phyloP scores from a whole-genome alignment of 2,888 invertebrate genomes.

The Cylloceria caligata region DNA sequence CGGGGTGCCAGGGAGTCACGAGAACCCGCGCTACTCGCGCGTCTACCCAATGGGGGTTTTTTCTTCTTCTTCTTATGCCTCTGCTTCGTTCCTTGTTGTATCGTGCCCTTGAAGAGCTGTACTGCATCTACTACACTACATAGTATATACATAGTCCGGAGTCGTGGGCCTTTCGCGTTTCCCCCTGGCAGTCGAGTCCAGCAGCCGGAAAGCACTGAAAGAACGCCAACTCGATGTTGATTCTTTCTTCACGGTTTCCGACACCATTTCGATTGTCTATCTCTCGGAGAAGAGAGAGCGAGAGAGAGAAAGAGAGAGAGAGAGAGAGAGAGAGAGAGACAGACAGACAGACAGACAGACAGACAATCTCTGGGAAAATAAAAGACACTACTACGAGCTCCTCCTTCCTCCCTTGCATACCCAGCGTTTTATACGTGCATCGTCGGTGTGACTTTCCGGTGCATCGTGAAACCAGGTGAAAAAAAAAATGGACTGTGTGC shows the following conservation, averaged over 20 bases:
- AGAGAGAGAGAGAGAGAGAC: too few species aligned
- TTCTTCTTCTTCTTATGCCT: slow-evolving; percentile 59
- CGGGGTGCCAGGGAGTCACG: slow-evolving; percentile 40
- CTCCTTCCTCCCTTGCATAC: slow-evolving; percentile 23
- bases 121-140: slow-evolving; percentile 47
- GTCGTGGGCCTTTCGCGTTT: slow-evolving; percentile 28
- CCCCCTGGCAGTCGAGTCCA: slow-evolving; percentile 35
- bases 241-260: slow-evolving; percentile 51
- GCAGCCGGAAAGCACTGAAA: slow-evolving; percentile 54
- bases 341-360: too few species aligned
- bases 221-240: slow-evolving; percentile 3
- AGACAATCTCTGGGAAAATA: slow-evolving; percentile 59
- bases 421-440: slow-evolving; percentile 35
- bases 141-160: slow-evolving; percentile 24
- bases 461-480: slow-evolving; percentile 54
- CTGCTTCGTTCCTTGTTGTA: slow-evolving; percentile 57
- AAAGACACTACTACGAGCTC: slow-evolving; percentile 5
- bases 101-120: slow-evolving; percentile 62
- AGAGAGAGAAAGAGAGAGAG: slow-evolving; percentile 44
- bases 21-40: slow-evolving; percentile 30
- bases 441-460: slow-evolving; percentile 24
- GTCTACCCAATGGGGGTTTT: slow-evolving; percentile 70
- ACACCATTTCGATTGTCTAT: slow-evolving; percentile 36
- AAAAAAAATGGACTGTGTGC: slow-evolving; percentile 59
- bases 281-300: slow-evolving; percentile 24